Evolutionary conservation across 2,888 invertebrate species (phyloP), one percentile per base, ranked within the genome.

Genomic region (Baccha elongata): DNA sequence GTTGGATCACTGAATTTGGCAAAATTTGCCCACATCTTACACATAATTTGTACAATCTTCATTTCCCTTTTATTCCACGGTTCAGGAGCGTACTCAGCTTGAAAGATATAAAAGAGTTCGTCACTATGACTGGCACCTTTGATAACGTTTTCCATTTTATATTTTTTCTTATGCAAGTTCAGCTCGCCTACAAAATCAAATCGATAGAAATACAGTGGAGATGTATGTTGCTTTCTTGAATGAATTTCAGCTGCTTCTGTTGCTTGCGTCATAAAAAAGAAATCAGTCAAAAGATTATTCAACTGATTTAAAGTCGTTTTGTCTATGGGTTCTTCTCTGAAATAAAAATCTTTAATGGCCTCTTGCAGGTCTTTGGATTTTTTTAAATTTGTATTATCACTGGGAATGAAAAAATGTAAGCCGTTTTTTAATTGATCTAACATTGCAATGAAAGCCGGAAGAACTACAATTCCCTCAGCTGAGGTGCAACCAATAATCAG

Each of bases 1-100:
- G 85, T 81, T 48, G 85, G 85, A 29, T 85, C 73, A 40, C 74
- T 72, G 86, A 87, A 90, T 87, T 91, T 92, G 1, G 93, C 93
- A 87, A 94, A 94, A 86, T 93, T 93, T 0, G 93, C 91, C 93
- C 93, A 93, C 89, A 93, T 88, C 32, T 89, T 87, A 11, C 91
- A 89, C 87, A 93, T 89, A 58, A 90, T 89, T 32, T 91, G 87
- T 23, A 91, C 89, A n/a, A 92, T 90, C 17, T 69, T 67, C 65
- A 84, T 84, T 21, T 85, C 71, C 0, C 78, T 53, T 10, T 62
- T 21, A 0, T 79, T 60, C 3, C 87, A 86, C 0, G 85, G 58
- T 0, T 81, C 84, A 2, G 73, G 73, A 11, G 40, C 64, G 6
- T 74, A 81, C 0, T 58, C 65, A 84, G 87, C 85, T 79, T 91